Evolutionary conservation across 1,140 invertebrate genomes (phyloP).

Genomic region (Globodera rostochiensis): DNA sequence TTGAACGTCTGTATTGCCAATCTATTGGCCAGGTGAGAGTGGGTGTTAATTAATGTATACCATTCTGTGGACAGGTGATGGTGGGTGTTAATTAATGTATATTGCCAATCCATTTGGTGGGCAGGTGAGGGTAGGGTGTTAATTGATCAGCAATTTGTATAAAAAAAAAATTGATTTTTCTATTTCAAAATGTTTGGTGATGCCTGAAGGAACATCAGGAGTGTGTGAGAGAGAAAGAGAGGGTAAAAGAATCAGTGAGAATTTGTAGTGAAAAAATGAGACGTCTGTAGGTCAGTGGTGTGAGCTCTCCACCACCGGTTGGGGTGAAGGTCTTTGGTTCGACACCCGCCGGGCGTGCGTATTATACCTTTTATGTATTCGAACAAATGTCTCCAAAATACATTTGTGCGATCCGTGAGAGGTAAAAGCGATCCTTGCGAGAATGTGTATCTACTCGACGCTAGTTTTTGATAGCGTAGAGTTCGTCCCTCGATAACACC

Average conservation of each 20-base stretch:
- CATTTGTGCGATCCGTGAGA: neutral
- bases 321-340: neutral
- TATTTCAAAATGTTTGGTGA: no score
- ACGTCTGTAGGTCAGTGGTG: no score
- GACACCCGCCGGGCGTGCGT: neutral
- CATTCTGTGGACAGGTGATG: no score
- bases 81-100: no score
- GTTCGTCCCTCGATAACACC: neutral
- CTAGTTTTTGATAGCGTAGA: neutral
- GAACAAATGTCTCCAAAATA: no score
- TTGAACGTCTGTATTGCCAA: conserved; percentile 51
- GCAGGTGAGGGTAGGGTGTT: neutral
- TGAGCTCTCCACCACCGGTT: no score
- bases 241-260: no score
- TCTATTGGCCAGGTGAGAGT: conserved; percentile 31
- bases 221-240: no score
- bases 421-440: neutral
- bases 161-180: no score
- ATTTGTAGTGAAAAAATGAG: no score
- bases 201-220: no score
- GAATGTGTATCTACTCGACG: neutral
- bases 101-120: no score
- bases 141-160: neutral
- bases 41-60: neutral
- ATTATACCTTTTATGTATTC: neutral